Evolutionary conservation across 2,888 invertebrate species (phyloP), one percentile per base, ranked within the genome.

Genomic region (Taphrorychus bicolor): DNA sequence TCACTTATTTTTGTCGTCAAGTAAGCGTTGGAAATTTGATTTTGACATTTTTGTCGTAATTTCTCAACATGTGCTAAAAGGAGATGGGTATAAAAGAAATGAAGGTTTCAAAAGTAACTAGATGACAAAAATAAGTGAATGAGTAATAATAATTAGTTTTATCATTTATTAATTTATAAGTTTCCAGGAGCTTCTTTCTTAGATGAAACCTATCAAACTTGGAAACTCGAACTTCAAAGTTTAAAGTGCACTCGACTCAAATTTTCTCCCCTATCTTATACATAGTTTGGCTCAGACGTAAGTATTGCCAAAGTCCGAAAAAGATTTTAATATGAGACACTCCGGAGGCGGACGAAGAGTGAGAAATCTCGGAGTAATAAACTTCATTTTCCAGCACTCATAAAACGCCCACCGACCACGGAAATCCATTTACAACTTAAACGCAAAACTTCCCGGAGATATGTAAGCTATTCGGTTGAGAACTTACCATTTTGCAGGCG

Each of bases 391-490:
- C n/a, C 32, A 32, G 32, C 32, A 32, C 32, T 32, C 32, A 32
- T 32, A 45, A 45, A 45, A 45, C 16, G 17, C 45, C 45, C 16
- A 45, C 45, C 9, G 45, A 45, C 45, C 45, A 45, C 7, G 16
- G 14, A 45, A 45, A 45, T 45, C 45, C 45, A 45, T 45, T 45
- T 45, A 45, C 45, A 45, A 45, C 16, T 45, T 45, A 17, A 16
- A 45, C 45, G 45, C 45, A 45, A 45, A 45, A 45, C 45, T 45
- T 45, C 45, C 5, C 5, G 14, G 45, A 17, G 51, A 51, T 51
- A 51, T 21, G 51, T 51, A 51, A 51, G 51, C 51, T 14, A 22
- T 51, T 51, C 51, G 22, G 22, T 11, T 18, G n/a, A 21, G 22
- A 51, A 51, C 51, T 21, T 51, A 51, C 51, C 51, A 51, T 51